These are phyloP conservation scores for Aeoliscus strigatus DNA, from an alignment of 2,797 vertebrate species.

Conservation along the genomic window DNA sequence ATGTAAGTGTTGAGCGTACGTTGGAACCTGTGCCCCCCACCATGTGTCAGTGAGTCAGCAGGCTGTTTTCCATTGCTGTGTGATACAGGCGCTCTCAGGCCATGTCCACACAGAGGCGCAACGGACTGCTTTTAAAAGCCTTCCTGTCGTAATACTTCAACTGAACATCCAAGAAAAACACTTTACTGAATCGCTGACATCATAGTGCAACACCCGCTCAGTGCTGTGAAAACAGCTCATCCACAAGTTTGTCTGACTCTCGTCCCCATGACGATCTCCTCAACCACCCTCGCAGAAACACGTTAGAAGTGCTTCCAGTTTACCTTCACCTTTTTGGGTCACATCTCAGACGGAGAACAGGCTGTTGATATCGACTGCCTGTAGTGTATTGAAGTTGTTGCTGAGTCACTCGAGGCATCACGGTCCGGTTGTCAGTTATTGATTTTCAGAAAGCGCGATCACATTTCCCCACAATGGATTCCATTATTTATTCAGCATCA, in stretches of 20 bases:
- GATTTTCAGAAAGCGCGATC: slow-evolving; percentile 69
- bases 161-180: no score
- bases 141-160: no score
- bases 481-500: slow-evolving; percentile 72
- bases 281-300: slow-evolving; percentile 19
- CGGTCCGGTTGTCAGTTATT: slow-evolving; percentile 68
- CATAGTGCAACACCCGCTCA: slow-evolving; percentile 13
- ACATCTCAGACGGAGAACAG: slow-evolving; percentile 43
- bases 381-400: slow-evolving; percentile 61
- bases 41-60: no score
- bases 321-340: slow-evolving; percentile 31
- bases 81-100: no score
- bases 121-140: no score
- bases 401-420: slow-evolving; percentile 67
- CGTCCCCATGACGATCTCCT: slow-evolving; percentile 25
- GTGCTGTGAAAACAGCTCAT: slow-evolving; percentile 26
- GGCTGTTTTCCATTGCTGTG: no score
- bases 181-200: no score
- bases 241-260: slow-evolving; percentile 34
- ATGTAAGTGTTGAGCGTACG: no score
- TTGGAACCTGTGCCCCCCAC: no score
- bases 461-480: slow-evolving; percentile 67
- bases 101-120: no score
- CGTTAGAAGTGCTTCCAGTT: slow-evolving; percentile 31
- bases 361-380: slow-evolving; percentile 51